Evolutionary conservation across 2,797 vertebrate species (phyloP).

Genomic region (Tiaroga cobitis): DNA sequence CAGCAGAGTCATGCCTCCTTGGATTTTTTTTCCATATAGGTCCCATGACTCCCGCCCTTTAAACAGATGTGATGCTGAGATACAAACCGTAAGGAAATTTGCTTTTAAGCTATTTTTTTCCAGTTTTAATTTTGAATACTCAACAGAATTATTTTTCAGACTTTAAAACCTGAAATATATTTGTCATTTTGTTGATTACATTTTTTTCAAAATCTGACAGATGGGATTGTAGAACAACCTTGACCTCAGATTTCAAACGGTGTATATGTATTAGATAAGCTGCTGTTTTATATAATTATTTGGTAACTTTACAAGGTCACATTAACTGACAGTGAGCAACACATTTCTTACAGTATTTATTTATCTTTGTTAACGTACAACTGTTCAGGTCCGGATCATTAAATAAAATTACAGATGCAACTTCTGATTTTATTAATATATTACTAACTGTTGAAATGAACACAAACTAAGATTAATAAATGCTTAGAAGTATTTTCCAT

Average conservation of each 20-base stretch:
- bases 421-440: neutral
- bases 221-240: neutral
- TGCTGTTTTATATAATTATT: neutral
- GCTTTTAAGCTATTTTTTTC: neutral
- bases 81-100: constrained; percentile 26
- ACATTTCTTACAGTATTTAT: neutral
- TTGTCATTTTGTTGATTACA: neutral
- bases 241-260: neutral
- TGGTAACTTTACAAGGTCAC: neutral
- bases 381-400: neutral
- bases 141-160: neutral
- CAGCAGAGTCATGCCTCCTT: constrained; percentile 20
- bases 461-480: neutral
- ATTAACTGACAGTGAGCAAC: neutral
- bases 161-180: neutral
- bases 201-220: neutral
- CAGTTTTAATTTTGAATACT: neutral
- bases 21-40: constrained; percentile 5
- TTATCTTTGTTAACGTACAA: neutral
- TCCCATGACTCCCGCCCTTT: constrained; percentile 37
- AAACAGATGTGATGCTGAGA: constrained; percentile 15
- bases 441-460: neutral
- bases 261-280: neutral
- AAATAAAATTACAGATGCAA: neutral
- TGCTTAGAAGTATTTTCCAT: neutral